Conservation (phyloP, 2,888 invertebrate species). For the Malthinus flaveolus region DNA sequence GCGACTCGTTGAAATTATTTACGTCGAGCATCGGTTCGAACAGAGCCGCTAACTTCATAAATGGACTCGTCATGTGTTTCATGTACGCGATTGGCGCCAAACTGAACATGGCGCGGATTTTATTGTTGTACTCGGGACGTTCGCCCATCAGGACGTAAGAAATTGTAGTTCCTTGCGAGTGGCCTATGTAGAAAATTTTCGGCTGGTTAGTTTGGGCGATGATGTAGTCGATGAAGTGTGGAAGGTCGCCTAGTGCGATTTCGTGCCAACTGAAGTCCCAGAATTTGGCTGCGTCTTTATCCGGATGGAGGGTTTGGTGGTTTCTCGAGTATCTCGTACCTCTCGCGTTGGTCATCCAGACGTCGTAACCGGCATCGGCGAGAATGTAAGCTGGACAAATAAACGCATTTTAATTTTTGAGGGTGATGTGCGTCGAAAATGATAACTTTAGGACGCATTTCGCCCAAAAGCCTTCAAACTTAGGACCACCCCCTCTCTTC, state of each 20-base stretch:
- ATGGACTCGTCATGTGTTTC: slow-evolving; percentile 54
- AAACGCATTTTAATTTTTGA: too few relatives aligned
- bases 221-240: slow-evolving; percentile 76
- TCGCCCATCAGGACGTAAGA: slow-evolving; percentile 61
- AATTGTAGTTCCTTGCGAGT: slow-evolving; percentile 63
- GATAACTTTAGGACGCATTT: too few relatives aligned
- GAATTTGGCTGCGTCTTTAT: slow-evolving; percentile 24
- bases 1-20: neutral
- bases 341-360: slow-evolving; percentile 64
- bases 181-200: slow-evolving; percentile 48
- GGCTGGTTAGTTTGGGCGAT: slow-evolving; percentile 57
- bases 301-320: slow-evolving; percentile 50
- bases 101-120: slow-evolving; percentile 59
- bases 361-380: slow-evolving; percentile 53
- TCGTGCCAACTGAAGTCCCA: slow-evolving; percentile 71
- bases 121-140: slow-evolving; percentile 58
- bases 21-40: neutral
- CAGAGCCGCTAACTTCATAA: slow-evolving; percentile 31
- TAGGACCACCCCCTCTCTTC: too few relatives aligned
- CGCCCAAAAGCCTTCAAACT: too few relatives aligned
- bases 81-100: slow-evolving; percentile 63
- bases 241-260: slow-evolving; percentile 75
- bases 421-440: too few relatives aligned
- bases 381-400: slow-evolving; percentile 55
- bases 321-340: slow-evolving; percentile 62